Evolutionary conservation across 2,797 vertebrate species (phyloP), one percentile per base, ranked within the genome.

Genomic region (Nothura maculosa): DNA sequence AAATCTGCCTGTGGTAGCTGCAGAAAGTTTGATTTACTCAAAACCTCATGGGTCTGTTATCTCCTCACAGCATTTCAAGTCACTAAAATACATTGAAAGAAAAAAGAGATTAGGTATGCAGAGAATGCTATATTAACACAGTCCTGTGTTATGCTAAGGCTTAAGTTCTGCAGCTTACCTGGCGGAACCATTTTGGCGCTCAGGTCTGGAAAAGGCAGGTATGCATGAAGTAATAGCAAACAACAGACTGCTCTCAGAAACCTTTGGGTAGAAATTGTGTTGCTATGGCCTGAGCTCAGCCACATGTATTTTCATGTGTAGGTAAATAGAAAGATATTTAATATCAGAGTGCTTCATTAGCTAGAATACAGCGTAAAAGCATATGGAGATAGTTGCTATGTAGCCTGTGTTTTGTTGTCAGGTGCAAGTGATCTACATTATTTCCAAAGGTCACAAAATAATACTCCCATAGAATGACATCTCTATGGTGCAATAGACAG

Each of bases 341-440:
- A 22, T 42, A 21, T 16, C 28, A 64, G 32, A 83, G 45, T 22
- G 58, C 54, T 54, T 62, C 10, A 9, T 77, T 69, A 79, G 12
- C 34, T 81, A 45, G 34, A 64, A 69, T 13, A 78, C 22, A 52
- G 38, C 22, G 21, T 55, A 42, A 67, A 87, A 79, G 6, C n/a
- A n/a, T 75, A 12, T 9, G 75, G 38, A 34, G 2, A 24, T 10
- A 45, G 32, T 43, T 0, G 0, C 77, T 81, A 52, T 67, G 50
- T 84, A 88, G 62, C 45, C 42, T 86, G 62, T 61, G 61, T 72
- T 85, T 80, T 34, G 50, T 9, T 83, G 66, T 60, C 52, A 75
- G 30, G 40, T 85, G 36, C 36, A 61, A 17, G n/a, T 47, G 32
- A 25, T 18, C 10, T 32, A 21, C 3, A 1, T 62, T 61, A 50